phyloP scores from a whole-genome alignment of 2,888 invertebrate species.

The Formica aserva region DNA sequence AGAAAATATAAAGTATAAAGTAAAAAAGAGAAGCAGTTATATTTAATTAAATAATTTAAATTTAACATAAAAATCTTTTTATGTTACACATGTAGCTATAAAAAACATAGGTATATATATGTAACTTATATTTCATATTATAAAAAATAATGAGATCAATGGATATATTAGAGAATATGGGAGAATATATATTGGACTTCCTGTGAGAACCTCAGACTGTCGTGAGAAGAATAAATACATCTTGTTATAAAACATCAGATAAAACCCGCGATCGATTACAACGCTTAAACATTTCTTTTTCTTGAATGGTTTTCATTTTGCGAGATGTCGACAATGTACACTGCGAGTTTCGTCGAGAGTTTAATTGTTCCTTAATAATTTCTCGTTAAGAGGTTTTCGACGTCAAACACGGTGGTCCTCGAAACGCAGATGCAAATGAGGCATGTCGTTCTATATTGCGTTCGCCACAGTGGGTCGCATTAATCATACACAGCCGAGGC shows the following conservation, averaged over 20 bases:
- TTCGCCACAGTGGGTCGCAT: constrained; percentile 74
- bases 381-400: constrained; percentile 65
- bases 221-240: constrained; percentile 25
- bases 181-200: not conserved
- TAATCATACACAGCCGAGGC: constrained; percentile 63
- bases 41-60: too few relatives aligned
- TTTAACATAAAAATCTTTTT: too few relatives aligned
- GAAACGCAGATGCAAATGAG: constrained; percentile 77
- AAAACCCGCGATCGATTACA: constrained; percentile 18
- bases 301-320: constrained; percentile 1
- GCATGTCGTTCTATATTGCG: constrained; percentile 73
- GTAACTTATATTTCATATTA: not conserved
- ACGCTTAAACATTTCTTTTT: constrained; percentile 4
- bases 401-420: constrained; percentile 73
- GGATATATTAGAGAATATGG: not conserved
- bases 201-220: not conserved
- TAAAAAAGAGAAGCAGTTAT: too few relatives aligned
- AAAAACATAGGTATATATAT: not conserved
- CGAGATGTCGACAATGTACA: constrained; percentile 39
- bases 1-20: not conserved
- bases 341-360: constrained; percentile 43
- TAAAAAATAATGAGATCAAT: not conserved
- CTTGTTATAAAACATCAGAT: constrained; percentile 17
- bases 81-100: too few relatives aligned
- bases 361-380: constrained; percentile 56